These are phyloP conservation scores for Gambusia holbrooki DNA, from an alignment of 2,113 vertebrate genomes.

Conservation along the genomic window DNA sequence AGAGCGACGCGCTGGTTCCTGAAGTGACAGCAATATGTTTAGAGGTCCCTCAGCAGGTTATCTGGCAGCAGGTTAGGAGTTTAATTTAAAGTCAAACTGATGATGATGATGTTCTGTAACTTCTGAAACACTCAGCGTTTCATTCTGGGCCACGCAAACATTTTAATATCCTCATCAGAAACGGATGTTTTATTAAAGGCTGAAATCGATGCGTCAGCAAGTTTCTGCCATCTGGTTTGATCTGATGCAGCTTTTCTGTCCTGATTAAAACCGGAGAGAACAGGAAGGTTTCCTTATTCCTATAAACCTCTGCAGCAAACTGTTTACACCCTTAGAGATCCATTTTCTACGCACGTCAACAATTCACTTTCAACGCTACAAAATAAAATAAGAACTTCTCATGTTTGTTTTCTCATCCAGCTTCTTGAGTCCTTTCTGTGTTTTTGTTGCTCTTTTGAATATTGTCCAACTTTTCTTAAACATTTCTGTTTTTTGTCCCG, in stretches of 20 bases:
- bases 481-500: no score
- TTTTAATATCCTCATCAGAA: neutral
- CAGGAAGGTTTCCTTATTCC: neutral
- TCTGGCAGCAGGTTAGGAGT: neutral
- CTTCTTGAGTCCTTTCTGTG: no score
- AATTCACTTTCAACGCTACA: no score
- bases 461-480: no score
- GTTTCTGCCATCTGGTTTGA: neutral
- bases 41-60: constrained; percentile 2
- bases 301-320: neutral
- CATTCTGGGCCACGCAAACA: neutral
- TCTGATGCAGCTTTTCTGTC: neutral
- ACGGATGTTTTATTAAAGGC: neutral
- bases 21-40: neutral
- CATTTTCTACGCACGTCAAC: no score
- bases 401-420: no score
- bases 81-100: constrained; percentile 12
- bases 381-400: no score
- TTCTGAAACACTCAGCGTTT: constrained; percentile 3
- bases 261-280: neutral
- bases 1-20: neutral
- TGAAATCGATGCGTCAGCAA: neutral
- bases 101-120: constrained; percentile 7
- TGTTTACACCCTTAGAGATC: neutral
- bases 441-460: no score